phyloP scores from a whole-genome alignment of 2,797 vertebrate genomes.

The Apogon hyalosoma region DNA sequence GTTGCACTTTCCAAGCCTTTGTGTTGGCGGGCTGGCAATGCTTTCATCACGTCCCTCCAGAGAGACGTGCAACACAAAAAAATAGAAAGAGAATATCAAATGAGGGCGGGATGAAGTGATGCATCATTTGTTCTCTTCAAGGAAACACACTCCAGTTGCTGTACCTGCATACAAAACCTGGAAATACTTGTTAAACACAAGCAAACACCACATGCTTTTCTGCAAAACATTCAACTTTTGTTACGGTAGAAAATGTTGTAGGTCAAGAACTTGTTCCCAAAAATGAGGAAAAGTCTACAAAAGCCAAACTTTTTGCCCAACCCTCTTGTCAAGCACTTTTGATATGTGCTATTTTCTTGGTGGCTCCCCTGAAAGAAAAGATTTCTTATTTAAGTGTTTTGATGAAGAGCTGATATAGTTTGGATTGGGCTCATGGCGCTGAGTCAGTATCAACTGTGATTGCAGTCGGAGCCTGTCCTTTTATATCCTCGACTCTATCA shows the following conservation, averaged over 20 bases:
- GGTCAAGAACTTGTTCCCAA: background rate
- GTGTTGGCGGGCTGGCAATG: conserved; percentile 39
- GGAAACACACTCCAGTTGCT: conserved; percentile 20
- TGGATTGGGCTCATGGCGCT: conserved; percentile 21
- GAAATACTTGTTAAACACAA: conserved; percentile 7
- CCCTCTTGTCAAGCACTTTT: background rate
- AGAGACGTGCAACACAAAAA: conserved; percentile 34
- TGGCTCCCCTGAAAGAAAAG: background rate
- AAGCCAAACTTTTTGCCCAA: no score
- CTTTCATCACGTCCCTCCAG: conserved; percentile 38
- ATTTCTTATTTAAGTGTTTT: conserved; percentile 5
- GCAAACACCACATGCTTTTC: conserved; percentile 3
- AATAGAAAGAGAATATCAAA: conserved; percentile 51
- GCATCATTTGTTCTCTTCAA: conserved; percentile 52
- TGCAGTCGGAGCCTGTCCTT: conserved; percentile 31
- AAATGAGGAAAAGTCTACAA: background rate
- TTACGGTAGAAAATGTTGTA: background rate
- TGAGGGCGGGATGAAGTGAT: conserved; percentile 50
- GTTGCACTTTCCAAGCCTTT: conserved; percentile 47
- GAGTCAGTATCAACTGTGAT: conserved; percentile 63
- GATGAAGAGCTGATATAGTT: conserved; percentile 9
- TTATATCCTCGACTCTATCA: conserved; percentile 68
- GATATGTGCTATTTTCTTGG: background rate
- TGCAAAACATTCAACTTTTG: background rate
- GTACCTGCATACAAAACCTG: conserved; percentile 36